Conservation (phyloP, 2,113 vertebrate species). For the Ursus arctos region DNA sequence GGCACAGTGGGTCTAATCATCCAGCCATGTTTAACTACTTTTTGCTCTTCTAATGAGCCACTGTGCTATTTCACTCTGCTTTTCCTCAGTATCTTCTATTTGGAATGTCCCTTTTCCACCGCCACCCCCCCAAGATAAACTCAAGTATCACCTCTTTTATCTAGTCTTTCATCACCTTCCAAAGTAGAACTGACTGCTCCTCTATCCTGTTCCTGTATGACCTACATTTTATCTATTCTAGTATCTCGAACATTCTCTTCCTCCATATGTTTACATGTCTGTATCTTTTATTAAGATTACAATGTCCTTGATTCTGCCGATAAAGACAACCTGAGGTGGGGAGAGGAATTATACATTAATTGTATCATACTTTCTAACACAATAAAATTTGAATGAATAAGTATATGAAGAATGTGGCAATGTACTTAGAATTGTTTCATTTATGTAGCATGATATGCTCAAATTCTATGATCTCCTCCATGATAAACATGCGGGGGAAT, state of each 20-base stretch:
- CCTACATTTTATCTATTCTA: background rate
- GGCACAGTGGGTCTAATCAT: background rate
- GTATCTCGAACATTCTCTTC: background rate
- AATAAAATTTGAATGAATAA: background rate
- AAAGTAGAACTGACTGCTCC: background rate
- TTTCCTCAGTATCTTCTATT: background rate
- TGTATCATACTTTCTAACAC: background rate
- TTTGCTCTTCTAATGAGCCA: background rate
- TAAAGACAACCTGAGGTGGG: background rate
- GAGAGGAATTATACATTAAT: background rate
- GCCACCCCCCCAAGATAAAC: background rate
- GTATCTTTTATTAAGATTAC: background rate
- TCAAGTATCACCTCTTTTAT: background rate
- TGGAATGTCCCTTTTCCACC: background rate
- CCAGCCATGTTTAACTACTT: background rate
- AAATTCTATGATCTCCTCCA: background rate
- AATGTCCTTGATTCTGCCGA: background rate
- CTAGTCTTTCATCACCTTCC: background rate
- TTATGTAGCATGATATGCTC: background rate
- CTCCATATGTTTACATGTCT: background rate
- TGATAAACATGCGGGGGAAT: background rate
- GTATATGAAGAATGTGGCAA: background rate
- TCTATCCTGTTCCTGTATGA: background rate
- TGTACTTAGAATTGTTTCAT: background rate
- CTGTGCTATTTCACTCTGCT: background rate